A percentile compares a stretch with the other conserved stretches of the same genome.
phyloP scores from a whole-genome alignment of 2,113 vertebrate species.

The Thamnophis sirtalis region DNA sequence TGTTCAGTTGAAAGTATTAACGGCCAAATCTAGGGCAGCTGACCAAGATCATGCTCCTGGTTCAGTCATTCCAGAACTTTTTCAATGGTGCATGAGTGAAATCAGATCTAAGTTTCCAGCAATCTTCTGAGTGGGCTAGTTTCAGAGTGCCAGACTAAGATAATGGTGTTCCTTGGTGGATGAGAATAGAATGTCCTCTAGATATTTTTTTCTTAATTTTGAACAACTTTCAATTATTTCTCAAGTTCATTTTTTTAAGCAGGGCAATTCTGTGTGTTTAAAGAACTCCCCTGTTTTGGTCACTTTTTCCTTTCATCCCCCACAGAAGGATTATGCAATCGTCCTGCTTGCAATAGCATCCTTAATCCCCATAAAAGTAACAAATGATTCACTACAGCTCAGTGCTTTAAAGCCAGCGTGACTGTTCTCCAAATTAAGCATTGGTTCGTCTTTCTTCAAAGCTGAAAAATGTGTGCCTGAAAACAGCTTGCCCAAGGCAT shows the following conservation, averaged over 20 bases:
- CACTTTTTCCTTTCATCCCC: slow-evolving; percentile 32
- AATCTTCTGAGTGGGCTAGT: slow-evolving; percentile 5
- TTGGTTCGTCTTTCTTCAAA: slow-evolving; percentile 59
- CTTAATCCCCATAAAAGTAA: slow-evolving; percentile 65
- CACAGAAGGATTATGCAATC: slow-evolving; percentile 45
- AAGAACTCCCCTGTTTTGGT: slow-evolving; percentile 12
- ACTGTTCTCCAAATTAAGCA: slow-evolving; percentile 63
- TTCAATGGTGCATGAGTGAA: background rate
- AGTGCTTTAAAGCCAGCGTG: slow-evolving; percentile 52
- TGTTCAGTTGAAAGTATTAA: background rate
- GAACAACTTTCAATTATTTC: slow-evolving; percentile 54
- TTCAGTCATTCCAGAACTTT: background rate
- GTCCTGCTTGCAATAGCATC: slow-evolving; percentile 47
- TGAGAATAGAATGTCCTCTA: slow-evolving; percentile 16
- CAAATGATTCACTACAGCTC: slow-evolving; percentile 62
- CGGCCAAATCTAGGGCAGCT: slow-evolving; percentile 18
- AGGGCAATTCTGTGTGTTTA: background rate
- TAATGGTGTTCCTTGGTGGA: background rate
- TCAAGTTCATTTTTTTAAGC: slow-evolving; percentile 42
- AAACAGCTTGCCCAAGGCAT: slow-evolving; percentile 63
- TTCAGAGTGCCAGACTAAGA: slow-evolving; percentile 4
- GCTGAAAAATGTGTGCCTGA: slow-evolving; percentile 67
- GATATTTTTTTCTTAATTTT: slow-evolving; percentile 50
- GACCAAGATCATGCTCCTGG: background rate
- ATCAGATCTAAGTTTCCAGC: slow-evolving; percentile 13